A percentile compares a stretch with the other conserved stretches of the same genome.
Evolutionary conservation across 2,797 vertebrate species (phyloP).

Genomic region (Trematomus bernacchii): DNA sequence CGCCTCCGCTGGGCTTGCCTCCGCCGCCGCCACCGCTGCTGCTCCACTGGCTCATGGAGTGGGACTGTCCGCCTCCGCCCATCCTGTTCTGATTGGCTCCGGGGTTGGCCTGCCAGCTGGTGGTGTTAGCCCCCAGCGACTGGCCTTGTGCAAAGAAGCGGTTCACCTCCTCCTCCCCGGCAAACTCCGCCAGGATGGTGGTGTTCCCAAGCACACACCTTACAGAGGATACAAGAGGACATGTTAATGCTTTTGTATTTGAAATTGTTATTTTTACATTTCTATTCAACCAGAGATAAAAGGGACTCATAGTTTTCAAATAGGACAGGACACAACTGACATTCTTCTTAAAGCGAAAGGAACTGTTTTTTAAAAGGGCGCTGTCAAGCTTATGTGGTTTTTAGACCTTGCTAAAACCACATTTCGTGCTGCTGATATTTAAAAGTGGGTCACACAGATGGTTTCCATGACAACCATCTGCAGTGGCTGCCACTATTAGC

Average conservation of each 20-base stretch:
- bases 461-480: conserved; percentile 53
- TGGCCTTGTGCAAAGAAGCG: conserved; percentile 98
- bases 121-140: conserved; percentile 90
- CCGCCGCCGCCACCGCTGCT: conserved; percentile 85
- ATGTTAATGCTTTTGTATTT: too few relatives aligned
- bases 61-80: conserved; percentile 87
- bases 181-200: conserved; percentile 98
- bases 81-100: conserved; percentile 91
- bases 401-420: neutral
- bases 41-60: conserved; percentile 93
- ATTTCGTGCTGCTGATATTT: conserved; percentile 10
- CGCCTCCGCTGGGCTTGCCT: conserved; percentile 89
- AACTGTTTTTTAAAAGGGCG: neutral
- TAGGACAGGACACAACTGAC: neutral
- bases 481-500: neutral
- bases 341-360: neutral
- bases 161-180: conserved; percentile 96
- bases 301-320: neutral
- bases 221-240: conserved; percentile 1
- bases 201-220: conserved; percentile 99
- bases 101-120: conserved; percentile 95
- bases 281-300: neutral
- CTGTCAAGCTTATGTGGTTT: neutral
- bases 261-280: neutral
- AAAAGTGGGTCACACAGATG: conserved; percentile 37